Evolutionary conservation across 2,888 invertebrate species (phyloP).

Genomic region (Watsonalla cultraria): DNA sequence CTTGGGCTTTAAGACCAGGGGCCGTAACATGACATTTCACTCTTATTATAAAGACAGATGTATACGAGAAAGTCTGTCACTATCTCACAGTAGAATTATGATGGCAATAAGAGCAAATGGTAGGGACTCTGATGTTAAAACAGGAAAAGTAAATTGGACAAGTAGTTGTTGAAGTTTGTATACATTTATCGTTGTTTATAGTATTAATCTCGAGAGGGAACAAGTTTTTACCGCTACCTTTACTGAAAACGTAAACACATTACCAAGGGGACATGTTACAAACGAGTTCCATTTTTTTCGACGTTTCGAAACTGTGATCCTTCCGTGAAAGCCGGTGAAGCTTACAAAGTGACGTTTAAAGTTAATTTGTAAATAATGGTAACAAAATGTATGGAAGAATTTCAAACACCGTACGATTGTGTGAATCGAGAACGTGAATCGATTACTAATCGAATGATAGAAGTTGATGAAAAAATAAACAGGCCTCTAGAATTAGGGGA

Average conservation of each 20-base stretch:
- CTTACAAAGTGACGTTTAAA: conserved; percentile 5
- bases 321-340: not conserved
- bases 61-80: no score
- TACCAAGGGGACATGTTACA: conserved; percentile 40
- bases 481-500: conserved; percentile 52
- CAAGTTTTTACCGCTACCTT: conserved; percentile 68
- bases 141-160: no score
- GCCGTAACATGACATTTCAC: no score
- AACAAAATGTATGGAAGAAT: conserved; percentile 54
- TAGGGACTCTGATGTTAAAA: conserved; percentile 13
- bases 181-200: conserved; percentile 37
- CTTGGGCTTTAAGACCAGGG: no score
- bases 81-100: no score
- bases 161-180: conserved; percentile 42
- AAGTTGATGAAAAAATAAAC: conserved; percentile 66
- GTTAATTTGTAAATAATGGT: conserved; percentile 36
- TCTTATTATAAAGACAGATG: no score
- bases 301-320: not conserved
- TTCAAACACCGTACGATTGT: conserved; percentile 64
- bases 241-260: conserved; percentile 62
- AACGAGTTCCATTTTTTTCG: conserved; percentile 47
- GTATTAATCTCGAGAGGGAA: conserved; percentile 53
- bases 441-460: conserved; percentile 59
- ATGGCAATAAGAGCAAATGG: no score
- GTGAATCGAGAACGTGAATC: conserved; percentile 71